Percentiles rank a stretch among this genome's conserved stretches.
phyloP scores from a whole-genome alignment of 2,113 vertebrate species.

The Phyllopteryx taeniolatus region DNA sequence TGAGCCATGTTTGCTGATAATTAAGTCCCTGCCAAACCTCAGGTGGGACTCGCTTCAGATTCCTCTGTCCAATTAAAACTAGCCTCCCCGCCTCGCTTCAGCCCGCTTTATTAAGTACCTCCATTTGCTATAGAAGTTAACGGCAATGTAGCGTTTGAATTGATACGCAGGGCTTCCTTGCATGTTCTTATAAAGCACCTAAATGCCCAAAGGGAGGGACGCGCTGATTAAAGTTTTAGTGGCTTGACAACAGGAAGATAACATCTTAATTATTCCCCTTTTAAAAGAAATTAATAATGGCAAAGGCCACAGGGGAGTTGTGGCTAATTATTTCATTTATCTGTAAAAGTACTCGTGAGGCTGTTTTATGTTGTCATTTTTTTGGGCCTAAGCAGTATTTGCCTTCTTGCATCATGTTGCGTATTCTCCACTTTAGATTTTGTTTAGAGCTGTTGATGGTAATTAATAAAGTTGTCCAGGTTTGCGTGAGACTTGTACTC shows the following conservation, averaged over 20 bases:
- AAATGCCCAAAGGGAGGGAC: constrained; percentile 68
- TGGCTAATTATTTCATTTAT: constrained; percentile 80
- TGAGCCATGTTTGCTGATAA: constrained; percentile 71
- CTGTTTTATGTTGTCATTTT: constrained; percentile 58
- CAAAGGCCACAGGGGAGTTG: constrained; percentile 68
- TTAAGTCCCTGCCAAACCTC: constrained; percentile 65
- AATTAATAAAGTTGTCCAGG: constrained; percentile 45
- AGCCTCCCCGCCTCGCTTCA: constrained; percentile 45
- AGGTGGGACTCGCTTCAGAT: constrained; percentile 64
- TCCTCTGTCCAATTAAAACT: constrained; percentile 72
- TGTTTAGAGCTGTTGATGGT: constrained; percentile 24
- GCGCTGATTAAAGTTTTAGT: constrained; percentile 76
- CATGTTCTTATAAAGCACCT: constrained; percentile 59
- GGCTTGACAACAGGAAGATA: constrained; percentile 47
- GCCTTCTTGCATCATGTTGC: constrained; percentile 41
- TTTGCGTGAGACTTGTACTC: no score
- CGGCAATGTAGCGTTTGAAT: constrained; percentile 11
- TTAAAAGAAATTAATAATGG: constrained; percentile 70
- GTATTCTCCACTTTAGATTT: constrained; percentile 21
- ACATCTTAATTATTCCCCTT: constrained; percentile 71
- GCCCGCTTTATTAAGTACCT: constrained; percentile 48
- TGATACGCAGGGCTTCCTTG: constrained; percentile 44
- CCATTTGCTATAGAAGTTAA: constrained; percentile 35
- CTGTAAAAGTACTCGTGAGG: constrained; percentile 71
- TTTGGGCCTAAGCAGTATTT: constrained; percentile 40